Conservation (phyloP, 2,888 invertebrate species). For the Melanostoma scalare region DNA sequence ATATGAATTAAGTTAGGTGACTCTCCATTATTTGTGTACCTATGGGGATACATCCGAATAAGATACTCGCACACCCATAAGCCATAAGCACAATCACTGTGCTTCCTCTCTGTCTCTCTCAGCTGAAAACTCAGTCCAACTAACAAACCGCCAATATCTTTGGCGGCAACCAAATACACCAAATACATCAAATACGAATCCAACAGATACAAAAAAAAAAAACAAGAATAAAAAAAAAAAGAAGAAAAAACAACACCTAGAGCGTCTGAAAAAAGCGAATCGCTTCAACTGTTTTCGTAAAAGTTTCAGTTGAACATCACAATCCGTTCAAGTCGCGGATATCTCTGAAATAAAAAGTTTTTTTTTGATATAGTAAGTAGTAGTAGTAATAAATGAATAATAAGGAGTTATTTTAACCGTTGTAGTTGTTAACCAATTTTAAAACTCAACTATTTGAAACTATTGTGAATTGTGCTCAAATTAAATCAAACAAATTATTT, state of each 20-base stretch:
- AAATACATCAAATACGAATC: conserved; percentile 70
- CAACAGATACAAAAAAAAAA: conserved; percentile 70
- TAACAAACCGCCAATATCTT: conserved; percentile 72
- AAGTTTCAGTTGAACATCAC: conserved; percentile 83
- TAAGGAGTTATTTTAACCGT: conserved; percentile 63
- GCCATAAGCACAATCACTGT: conserved; percentile 33
- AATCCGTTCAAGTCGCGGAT: conserved; percentile 83
- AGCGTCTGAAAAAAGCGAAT: conserved; percentile 79
- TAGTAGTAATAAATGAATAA: conserved; percentile 64
- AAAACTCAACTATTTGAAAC: conserved; percentile 27
- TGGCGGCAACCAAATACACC: conserved; percentile 72
- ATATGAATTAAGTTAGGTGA: conserved; percentile 15
- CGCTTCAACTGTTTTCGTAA: conserved; percentile 79
- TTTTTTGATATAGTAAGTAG: conserved; percentile 80
- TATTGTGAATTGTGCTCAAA: conserved; percentile 34
- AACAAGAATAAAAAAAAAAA: conserved; percentile 46
- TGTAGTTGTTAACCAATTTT: conserved; percentile 33
- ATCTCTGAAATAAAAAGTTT: conserved; percentile 81
- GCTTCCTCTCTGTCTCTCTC: conserved; percentile 63
- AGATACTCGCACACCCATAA: conserved; percentile 48
- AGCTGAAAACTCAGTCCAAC: conserved; percentile 52
- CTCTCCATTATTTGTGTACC: conserved; percentile 33
- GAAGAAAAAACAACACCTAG: conserved; percentile 64
- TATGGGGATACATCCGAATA: conserved; percentile 49
- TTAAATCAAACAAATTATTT: conserved; percentile 1